Evolutionary conservation across 1,140 invertebrate genomes (phyloP), one percentile per base, ranked within the genome.

Genomic region (Calliphora vicina): DNA sequence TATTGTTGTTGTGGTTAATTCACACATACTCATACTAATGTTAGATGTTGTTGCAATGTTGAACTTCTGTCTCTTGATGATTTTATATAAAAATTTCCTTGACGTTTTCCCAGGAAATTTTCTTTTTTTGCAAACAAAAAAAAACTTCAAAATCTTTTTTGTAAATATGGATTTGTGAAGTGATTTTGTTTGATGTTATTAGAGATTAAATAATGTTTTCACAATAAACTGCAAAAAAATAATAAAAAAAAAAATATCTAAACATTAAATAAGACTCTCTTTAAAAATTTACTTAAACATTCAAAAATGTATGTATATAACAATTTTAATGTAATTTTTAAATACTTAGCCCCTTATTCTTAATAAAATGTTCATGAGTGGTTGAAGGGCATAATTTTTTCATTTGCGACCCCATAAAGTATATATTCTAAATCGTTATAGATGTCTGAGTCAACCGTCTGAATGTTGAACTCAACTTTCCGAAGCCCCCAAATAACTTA

Each of bases 91-190:
- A 23, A 67, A 67, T 76, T 78, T 78, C 74, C 74, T 78, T 43
- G 74, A 78, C 74, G 2, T 78, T 78, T 78, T 78, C 74, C 35
- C n/a, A 43, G 74, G 35, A 78, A 78, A 78, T 25, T 67, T 67
- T 23, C n/a, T 57, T 57, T 8, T n/a, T 50, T 50, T 20, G 61
- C n/a, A 67, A 67, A 57, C n/a, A 57, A 57, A 57, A 17, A 57
- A 57, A 50, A 5, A 50, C 10, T 57, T 17, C 45, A 57, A 57
- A n/a, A 57, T n/a, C 50, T 17, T 57, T 17, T n/a, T 23, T 23
- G n/a, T 74, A 74, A 15, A n/a, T n/a, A 27, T 71, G 67, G 67
- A 26, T 71, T 74, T 35, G 71, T 25, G 61, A 67, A 23, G 6
- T 23, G n/a, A 67, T 67, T 67, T 67, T 20, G 61, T 67, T 67